phyloP scores from a whole-genome alignment of 2,113 vertebrate genomes.

The Dascyllus trimaculatus region DNA sequence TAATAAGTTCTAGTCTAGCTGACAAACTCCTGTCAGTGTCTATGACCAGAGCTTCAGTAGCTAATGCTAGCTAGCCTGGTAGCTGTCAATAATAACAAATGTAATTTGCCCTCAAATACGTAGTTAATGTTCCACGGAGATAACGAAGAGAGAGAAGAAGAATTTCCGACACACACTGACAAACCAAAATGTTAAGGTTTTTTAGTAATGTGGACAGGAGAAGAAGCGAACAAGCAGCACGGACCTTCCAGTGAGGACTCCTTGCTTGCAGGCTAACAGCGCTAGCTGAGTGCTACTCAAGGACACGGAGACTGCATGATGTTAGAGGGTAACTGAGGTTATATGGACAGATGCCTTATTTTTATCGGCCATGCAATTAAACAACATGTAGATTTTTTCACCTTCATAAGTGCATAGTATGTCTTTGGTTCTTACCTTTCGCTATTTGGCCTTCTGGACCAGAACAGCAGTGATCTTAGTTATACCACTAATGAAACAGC shows the following conservation, averaged over 20 bases:
- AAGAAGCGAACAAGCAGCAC: neutral
- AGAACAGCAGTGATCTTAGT: slow-evolving; percentile 79
- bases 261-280: slow-evolving; percentile 44
- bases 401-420: accelerated
- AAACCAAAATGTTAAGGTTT: neutral
- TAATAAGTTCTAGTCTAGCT: no score
- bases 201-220: neutral
- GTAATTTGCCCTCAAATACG: neutral
- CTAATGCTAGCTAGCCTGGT: neutral
- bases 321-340: neutral
- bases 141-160: neutral
- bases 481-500: slow-evolving; percentile 13
- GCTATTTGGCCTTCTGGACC: slow-evolving; percentile 89
- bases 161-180: accelerated
- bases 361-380: accelerated
- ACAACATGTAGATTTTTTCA: accelerated
- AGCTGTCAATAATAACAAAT: slow-evolving; percentile 53
- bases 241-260: neutral
- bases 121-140: neutral
- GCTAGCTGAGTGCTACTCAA: slow-evolving; percentile 74
- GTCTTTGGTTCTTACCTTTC: slow-evolving; percentile 76
- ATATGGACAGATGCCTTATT: neutral
- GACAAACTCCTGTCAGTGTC: neutral
- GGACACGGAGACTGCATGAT: slow-evolving; percentile 62
- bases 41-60: neutral